Conservation (phyloP, 2,113 vertebrate species). For the Ptilonorhynchus violaceus region DNA sequence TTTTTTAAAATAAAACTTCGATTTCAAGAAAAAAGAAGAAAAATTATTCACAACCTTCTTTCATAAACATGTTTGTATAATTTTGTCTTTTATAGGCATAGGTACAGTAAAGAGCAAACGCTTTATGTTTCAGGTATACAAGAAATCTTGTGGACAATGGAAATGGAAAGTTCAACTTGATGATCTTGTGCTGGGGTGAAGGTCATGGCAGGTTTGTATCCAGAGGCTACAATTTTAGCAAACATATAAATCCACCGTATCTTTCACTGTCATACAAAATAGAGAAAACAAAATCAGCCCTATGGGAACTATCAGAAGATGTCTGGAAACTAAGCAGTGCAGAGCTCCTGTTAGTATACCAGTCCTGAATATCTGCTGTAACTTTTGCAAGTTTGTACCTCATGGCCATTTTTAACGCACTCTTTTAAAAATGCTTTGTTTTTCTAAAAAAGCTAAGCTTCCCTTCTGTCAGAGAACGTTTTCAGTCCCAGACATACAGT, state of each 20-base stretch:
- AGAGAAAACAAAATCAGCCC: neutral
- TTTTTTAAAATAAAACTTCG: neutral
- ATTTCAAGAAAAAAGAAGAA: neutral
- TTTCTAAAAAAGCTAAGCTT: neutral
- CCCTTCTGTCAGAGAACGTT: neutral
- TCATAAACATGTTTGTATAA: neutral
- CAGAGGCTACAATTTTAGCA: neutral
- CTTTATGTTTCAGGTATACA: slow-evolving; percentile 84
- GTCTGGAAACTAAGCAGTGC: neutral
- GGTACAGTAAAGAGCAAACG: neutral
- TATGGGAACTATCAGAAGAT: neutral
- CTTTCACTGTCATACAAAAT: neutral
- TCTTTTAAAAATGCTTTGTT: neutral
- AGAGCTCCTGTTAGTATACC: neutral
- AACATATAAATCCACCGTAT: neutral
- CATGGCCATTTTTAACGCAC: neutral
- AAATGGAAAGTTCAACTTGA: slow-evolving; percentile 96
- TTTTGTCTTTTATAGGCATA: neutral
- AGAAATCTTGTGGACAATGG: slow-evolving; percentile 94
- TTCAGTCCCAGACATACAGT: neutral
- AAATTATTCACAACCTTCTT: neutral
- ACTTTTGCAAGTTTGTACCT: neutral
- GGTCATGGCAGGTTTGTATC: slow-evolving; percentile 92
- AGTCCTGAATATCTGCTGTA: neutral
- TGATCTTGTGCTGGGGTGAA: slow-evolving; percentile 98